Conservation (phyloP, 2,113 vertebrate genomes). For the Lanius ludovicianus region DNA sequence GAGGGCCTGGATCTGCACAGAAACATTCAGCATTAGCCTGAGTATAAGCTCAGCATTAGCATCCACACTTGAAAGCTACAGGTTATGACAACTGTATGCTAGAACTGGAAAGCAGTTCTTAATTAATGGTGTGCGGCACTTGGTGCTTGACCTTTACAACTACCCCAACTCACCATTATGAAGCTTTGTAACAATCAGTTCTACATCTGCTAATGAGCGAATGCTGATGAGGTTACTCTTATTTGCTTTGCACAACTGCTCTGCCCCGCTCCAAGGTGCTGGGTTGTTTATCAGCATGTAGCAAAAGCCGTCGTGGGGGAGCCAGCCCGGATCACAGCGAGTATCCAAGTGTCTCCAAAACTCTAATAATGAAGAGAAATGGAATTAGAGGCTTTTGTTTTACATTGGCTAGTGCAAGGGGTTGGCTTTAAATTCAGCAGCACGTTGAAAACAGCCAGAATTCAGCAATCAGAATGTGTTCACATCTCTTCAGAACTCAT, state of each 20-base stretch:
- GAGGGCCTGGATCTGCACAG: not conserved
- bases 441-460: not conserved
- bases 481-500: not conserved
- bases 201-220: constrained; percentile 86
- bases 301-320: constrained; percentile 85
- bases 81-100: not conserved
- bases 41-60: not conserved
- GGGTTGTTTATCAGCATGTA: constrained; percentile 73
- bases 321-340: constrained; percentile 80
- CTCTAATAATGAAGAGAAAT: constrained; percentile 67
- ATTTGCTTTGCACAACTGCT: constrained; percentile 64
- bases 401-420: not conserved
- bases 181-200: constrained; percentile 83
- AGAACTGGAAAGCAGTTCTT: not conserved
- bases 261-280: constrained; percentile 65
- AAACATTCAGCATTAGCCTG: not conserved
- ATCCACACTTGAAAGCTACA: not conserved
- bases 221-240: constrained; percentile 81
- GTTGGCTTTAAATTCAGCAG: not conserved
- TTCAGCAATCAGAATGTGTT: not conserved
- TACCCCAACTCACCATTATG: constrained; percentile 70
- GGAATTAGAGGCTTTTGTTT: not conserved
- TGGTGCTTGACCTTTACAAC: not conserved
- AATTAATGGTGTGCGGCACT: not conserved
- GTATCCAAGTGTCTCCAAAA: constrained; percentile 78